phyloP scores from a whole-genome alignment of 2,113 vertebrate species.

The Cryptotis parvus region DNA sequence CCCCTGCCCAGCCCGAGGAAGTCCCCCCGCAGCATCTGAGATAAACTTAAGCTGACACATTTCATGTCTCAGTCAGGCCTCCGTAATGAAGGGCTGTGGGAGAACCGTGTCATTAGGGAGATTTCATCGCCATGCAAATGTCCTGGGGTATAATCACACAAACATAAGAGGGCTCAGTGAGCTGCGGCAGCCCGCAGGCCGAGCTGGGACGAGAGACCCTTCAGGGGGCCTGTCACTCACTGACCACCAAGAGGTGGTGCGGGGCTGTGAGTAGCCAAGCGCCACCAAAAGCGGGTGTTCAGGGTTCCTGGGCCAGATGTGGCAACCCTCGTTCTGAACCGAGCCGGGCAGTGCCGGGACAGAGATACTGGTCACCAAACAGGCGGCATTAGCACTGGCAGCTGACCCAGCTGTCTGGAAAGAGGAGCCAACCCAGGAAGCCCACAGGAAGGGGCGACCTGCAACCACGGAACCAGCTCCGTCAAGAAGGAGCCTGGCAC shows the following conservation, averaged over 20 bases:
- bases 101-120: background rate
- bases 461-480: too few species aligned
- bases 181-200: background rate
- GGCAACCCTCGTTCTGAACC: background rate
- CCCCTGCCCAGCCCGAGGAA: background rate
- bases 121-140: background rate
- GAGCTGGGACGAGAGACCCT: background rate
- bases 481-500: too few species aligned
- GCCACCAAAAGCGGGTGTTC: background rate
- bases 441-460: background rate
- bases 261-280: background rate
- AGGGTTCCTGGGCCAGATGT: slow-evolving; percentile 24
- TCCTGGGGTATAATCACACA: background rate
- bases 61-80: background rate
- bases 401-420: too few species aligned
- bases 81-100: background rate
- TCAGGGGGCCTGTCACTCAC: too few species aligned
- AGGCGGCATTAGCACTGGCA: background rate
- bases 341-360: background rate
- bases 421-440: background rate
- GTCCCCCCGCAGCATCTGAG: background rate
- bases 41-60: background rate
- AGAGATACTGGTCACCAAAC: background rate
- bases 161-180: background rate
- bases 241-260: too few species aligned